Percentiles rank a stretch among this genome's conserved stretches.
phyloP scores from a whole-genome alignment of 2,797 vertebrate species.

The Cynodonichthys magdalenae region DNA sequence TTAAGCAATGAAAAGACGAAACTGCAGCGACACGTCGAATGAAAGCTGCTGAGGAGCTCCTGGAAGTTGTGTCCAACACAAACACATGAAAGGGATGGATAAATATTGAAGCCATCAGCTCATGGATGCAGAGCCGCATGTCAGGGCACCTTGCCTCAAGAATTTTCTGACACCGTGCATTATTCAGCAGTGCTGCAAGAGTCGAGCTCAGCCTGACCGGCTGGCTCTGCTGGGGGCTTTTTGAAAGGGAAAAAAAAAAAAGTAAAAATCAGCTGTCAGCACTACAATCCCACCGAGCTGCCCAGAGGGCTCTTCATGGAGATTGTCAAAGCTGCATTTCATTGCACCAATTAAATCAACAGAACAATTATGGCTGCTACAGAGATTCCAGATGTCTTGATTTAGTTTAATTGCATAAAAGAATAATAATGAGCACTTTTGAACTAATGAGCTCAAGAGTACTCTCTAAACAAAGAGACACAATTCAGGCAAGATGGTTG shows the following conservation, averaged over 20 bases:
- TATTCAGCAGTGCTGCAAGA: constrained; percentile 59
- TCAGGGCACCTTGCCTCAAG: constrained; percentile 52
- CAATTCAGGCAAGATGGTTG: constrained; percentile 26
- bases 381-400: constrained; percentile 63
- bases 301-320: constrained; percentile 23
- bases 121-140: constrained; percentile 39
- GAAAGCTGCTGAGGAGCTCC: constrained; percentile 41
- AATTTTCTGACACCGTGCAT: constrained; percentile 60
- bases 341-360: constrained; percentile 37
- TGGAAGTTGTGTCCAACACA: constrained; percentile 56
- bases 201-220: constrained; percentile 55
- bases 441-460: constrained; percentile 51
- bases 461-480: constrained; percentile 37
- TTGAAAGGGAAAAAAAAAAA: constrained; percentile 21
- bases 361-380: constrained; percentile 30
- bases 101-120: constrained; percentile 63
- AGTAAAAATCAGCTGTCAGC: constrained; percentile 60
- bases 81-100: constrained; percentile 38
- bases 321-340: constrained; percentile 33
- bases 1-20: constrained; percentile 6
- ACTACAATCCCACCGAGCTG: constrained; percentile 28
- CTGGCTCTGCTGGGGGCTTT: constrained; percentile 55
- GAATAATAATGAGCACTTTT: constrained; percentile 52
- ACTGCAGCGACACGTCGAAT: constrained; percentile 4
- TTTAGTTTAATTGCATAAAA: constrained; percentile 44